A percentile compares a stretch with the other conserved stretches of the same genome.
phyloP scores from a whole-genome alignment of 1,140 invertebrate genomes.

The Drosophila pandora region DNA sequence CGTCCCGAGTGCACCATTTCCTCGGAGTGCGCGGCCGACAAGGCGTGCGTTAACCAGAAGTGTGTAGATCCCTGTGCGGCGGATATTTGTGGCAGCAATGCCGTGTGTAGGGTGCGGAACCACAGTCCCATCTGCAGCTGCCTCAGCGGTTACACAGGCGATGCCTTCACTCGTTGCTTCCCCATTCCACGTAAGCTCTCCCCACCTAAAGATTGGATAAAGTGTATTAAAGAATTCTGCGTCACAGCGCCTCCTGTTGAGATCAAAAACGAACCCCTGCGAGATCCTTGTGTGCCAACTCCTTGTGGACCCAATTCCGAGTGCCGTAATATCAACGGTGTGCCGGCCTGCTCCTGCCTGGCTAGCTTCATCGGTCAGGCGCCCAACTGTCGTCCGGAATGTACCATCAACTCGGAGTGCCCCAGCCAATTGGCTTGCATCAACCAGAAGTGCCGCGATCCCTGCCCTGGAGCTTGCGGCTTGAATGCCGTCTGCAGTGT shows the following conservation, averaged over 20 bases:
- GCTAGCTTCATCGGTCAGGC: conserved; percentile 91
- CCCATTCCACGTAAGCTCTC: conserved; percentile 86
- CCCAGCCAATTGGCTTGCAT: conserved; percentile 91
- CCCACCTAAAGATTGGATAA: too few species aligned
- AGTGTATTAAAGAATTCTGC: not conserved
- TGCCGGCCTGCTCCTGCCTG: conserved; percentile 91
- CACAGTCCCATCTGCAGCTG: conserved; percentile 90
- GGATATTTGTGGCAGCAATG: conserved; percentile 88
- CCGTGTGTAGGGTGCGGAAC: conserved; percentile 89
- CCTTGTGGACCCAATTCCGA: conserved; percentile 93
- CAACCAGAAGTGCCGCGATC: conserved; percentile 91
- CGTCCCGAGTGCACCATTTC: conserved; percentile 88
- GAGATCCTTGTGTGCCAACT: conserved; percentile 90
- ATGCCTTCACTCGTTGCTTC: conserved; percentile 88
- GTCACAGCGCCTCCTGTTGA: conserved; percentile 87
- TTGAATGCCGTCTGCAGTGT: conserved; percentile 90
- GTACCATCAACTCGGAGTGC: conserved; percentile 92
- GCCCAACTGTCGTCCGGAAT: conserved; percentile 92
- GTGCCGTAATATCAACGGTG: conserved; percentile 88
- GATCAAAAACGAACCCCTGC: conserved; percentile 86
- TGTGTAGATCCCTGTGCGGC: conserved; percentile 88
- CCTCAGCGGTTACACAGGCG: conserved; percentile 86
- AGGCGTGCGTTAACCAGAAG: conserved; percentile 89
- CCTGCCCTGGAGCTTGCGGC: conserved; percentile 93
- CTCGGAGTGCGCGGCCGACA: conserved; percentile 87